phyloP scores from a whole-genome alignment of 2,888 invertebrate species.

The Cremastinae sp. region DNA sequence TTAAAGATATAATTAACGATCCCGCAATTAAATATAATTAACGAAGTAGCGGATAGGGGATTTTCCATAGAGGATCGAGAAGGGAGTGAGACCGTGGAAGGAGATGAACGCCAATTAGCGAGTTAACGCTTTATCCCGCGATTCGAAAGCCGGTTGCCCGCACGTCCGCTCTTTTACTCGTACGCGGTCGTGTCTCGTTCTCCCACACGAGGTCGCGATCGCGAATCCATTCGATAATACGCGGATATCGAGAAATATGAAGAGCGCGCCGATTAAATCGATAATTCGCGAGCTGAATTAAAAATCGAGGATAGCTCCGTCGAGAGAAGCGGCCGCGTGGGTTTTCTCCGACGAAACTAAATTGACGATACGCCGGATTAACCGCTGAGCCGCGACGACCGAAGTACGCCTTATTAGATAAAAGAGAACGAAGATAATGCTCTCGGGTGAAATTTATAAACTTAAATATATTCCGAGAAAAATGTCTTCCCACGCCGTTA shows the following conservation, averaged over 20 bases:
- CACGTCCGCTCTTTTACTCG: constrained; percentile 49
- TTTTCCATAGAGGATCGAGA: constrained; percentile 13
- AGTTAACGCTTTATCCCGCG: constrained; percentile 69
- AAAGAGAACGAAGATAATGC: too few relatives aligned
- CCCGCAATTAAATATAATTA: constrained; percentile 74
- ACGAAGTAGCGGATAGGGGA: constrained; percentile 59
- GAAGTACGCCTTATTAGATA: too few relatives aligned
- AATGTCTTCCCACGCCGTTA: not conserved
- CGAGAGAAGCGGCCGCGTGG: not conserved
- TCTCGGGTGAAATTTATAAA: too few relatives aligned
- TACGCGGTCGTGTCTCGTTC: constrained; percentile 38
- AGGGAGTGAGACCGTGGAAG: constrained; percentile 50
- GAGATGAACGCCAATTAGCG: constrained; percentile 71
- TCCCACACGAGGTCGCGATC: constrained; percentile 15
- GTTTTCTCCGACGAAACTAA: constrained; percentile 11
- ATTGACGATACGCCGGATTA: constrained; percentile 9
- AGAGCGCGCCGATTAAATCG: constrained; percentile 47
- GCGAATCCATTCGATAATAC: not conserved
- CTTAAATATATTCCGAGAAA: too few relatives aligned
- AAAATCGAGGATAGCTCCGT: constrained; percentile 26
- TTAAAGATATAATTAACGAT: constrained; percentile 71
- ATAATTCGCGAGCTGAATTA: constrained; percentile 49
- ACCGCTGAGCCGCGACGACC: not conserved
- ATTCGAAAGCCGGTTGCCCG: constrained; percentile 56
- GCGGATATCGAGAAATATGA: not conserved